A percentile compares a stretch with the other conserved stretches of the same genome.
phyloP scores from a whole-genome alignment of 2,113 vertebrate genomes.

The Engraulis encrasicolus region DNA sequence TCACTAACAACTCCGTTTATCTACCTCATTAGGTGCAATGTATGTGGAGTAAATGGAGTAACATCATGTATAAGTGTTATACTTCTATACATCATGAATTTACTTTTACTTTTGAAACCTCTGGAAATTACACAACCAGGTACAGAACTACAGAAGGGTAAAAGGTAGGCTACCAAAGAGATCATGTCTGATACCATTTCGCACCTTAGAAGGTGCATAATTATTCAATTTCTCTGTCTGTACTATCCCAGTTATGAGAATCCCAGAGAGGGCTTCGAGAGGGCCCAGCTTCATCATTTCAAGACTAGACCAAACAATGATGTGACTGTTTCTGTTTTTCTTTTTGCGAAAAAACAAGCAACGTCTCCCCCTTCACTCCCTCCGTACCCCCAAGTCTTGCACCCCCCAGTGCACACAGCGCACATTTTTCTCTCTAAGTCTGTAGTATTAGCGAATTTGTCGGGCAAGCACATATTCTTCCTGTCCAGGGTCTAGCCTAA shows the following conservation, averaged over 20 bases:
- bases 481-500: slow-evolving; percentile 54
- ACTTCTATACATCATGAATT: no score
- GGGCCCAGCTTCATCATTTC: slow-evolving; percentile 47
- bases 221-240: slow-evolving; percentile 43
- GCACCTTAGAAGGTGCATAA: no score
- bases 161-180: no score
- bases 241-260: slow-evolving; percentile 31
- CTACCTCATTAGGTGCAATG: no score
- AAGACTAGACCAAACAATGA: slow-evolving; percentile 40
- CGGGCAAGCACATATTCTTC: slow-evolving; percentile 53
- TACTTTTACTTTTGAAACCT: no score
- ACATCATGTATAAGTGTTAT: no score
- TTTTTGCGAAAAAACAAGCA: background rate
- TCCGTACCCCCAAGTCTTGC: no score
- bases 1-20: no score
- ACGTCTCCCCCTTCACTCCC: background rate
- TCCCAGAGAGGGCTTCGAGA: slow-evolving; percentile 39
- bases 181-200: no score
- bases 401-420: slow-evolving; percentile 27
- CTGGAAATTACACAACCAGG: no score
- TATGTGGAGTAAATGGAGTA: no score
- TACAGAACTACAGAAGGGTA: no score
- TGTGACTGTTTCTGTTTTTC: slow-evolving; percentile 46
- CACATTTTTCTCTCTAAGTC: slow-evolving; percentile 31
- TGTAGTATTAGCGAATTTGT: slow-evolving; percentile 56